Conservation (phyloP, 1,140 invertebrate genomes). For the Camponotus pennsylvanicus region DNA sequence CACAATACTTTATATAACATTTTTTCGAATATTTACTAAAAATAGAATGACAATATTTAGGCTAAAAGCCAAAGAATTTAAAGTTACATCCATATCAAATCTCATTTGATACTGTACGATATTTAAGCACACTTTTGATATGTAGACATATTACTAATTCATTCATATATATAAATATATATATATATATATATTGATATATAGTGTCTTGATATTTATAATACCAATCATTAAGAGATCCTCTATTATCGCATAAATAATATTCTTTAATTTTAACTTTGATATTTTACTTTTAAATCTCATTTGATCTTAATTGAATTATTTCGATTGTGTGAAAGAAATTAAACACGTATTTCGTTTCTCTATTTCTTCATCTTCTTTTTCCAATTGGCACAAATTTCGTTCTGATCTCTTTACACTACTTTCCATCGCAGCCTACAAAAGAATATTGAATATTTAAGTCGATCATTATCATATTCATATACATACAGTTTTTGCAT, state of each 20-base stretch:
- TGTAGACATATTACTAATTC: neutral
- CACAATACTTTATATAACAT: slow-evolving; percentile 1
- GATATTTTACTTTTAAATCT: neutral
- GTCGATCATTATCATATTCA: neutral
- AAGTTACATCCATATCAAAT: neutral
- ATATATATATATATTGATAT: neutral
- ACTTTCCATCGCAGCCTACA: slow-evolving; percentile 23
- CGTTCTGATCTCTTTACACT: neutral
- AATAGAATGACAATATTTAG: neutral
- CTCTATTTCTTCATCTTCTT: neutral
- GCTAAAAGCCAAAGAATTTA: neutral
- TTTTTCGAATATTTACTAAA: neutral
- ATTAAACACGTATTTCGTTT: neutral
- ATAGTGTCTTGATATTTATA: slow-evolving; percentile 1
- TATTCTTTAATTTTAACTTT: neutral
- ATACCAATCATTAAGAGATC: slow-evolving; percentile 16
- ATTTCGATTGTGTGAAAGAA: neutral
- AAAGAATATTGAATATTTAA: slow-evolving; percentile 9
- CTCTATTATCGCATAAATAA: neutral
- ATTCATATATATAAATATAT: neutral
- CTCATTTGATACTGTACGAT: neutral
- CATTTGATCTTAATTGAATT: neutral
- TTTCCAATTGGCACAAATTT: too few relatives aligned
- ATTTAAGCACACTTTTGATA: neutral
- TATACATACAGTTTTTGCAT: too few relatives aligned